Percentiles rank a stretch among this genome's conserved stretches.
Conservation (phyloP, 2,797 vertebrate genomes). For the Hirundo rustica region DNA sequence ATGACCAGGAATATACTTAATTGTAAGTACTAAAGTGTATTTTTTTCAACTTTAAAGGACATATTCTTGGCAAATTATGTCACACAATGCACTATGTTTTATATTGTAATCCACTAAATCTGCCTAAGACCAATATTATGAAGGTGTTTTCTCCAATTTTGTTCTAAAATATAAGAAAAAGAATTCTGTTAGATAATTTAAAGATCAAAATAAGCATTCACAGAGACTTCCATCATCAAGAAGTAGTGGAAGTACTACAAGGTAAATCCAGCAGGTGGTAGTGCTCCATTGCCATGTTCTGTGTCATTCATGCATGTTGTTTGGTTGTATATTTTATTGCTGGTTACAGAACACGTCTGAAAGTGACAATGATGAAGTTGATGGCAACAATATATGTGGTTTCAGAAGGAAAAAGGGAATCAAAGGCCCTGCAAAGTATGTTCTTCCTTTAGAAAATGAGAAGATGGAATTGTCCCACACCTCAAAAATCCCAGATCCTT, state of each 20-base stretch:
- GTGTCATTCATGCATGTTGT: constrained; percentile 31
- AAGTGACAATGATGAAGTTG: constrained; percentile 80
- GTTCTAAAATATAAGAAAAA: not conserved
- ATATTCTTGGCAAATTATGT: not conserved
- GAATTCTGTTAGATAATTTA: not conserved
- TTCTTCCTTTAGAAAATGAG: constrained; percentile 70
- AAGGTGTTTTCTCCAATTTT: not conserved
- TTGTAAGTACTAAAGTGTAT: not conserved
- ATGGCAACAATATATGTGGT: constrained; percentile 81
- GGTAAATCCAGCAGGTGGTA: not conserved
- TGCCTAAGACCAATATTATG: not conserved
- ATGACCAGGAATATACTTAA: not conserved
- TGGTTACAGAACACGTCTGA: constrained; percentile 75
- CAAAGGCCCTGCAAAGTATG: constrained; percentile 70
- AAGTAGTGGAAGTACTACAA: not conserved
- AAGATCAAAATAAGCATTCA: not conserved
- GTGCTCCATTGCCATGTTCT: not conserved
- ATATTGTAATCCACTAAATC: not conserved
- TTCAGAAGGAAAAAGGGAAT: constrained; percentile 80
- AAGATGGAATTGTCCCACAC: constrained; percentile 59
- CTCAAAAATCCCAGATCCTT: constrained; percentile 63
- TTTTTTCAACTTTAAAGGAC: not conserved
- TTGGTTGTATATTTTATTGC: constrained; percentile 67
- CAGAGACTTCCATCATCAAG: not conserved
- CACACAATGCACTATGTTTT: not conserved